Evolutionary conservation across 2,888 invertebrate genomes (phyloP), one percentile per base, ranked within the genome.

Genomic region (Caenorhabditis doughertyi): DNA sequence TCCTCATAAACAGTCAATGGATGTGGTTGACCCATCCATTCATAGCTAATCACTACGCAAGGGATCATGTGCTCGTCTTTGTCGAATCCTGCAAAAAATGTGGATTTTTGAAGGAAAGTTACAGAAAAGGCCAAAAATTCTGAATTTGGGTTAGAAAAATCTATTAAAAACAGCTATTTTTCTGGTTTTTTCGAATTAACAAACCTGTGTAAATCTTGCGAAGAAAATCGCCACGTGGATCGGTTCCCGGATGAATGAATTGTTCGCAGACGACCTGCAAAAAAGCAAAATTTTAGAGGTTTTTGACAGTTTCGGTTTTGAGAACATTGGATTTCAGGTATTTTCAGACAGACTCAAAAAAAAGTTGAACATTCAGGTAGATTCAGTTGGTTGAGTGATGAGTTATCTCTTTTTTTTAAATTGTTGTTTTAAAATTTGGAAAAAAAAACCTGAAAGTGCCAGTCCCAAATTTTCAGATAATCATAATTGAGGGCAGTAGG

Each of bases 191-290:
- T n/a, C n/a, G n/a, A n/a, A n/a, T n/a, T n/a, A n/a, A n/a, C n/a
- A n/a, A n/a, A 83, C 86, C 86, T 35, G 84, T 84, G 35, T 83
- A 86, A 25, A 85, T 79, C n/a, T 77, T 77, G 58, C 83, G 60
- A 35, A 79, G 71, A 42, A 86, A 86, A 47, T 77, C 82, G 8
- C 86, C 85, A 21, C 84, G 65, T 1, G 51, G 27, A 58, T 85
- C 86, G 3, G 86, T 86, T 13, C 86, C 86, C 11, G 85, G 85
- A 55, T 86, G 86, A 11, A 83, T 58, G 53, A 85, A 86, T 47
- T 84, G 74, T 32, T 83, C 84, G 42, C 85, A 86, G 3, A 82
- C 73, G 0, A 86, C 53, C 85, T 85, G 62, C 4, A 47, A 47
- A 47, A 47, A 18, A 5, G 18, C n/a, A 56, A 72, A 68, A 39